Conservation (phyloP, 2,113 vertebrate species). For the Cephalopterus ornatus region DNA sequence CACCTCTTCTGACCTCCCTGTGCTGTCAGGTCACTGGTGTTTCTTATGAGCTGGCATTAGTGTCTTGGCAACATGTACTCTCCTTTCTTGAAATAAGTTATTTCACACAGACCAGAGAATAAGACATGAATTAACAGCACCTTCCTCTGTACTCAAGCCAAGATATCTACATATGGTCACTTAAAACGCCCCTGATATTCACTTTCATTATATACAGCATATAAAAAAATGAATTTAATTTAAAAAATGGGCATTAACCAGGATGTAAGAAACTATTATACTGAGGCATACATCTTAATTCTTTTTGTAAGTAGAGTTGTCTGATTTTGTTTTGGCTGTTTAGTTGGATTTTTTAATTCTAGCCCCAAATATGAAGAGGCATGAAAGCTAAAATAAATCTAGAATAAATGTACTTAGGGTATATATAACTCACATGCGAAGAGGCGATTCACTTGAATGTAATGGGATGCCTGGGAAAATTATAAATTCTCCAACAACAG, state of each 20-base stretch:
- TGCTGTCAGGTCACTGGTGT: not conserved
- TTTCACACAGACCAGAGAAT: not conserved
- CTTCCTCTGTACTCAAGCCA: not conserved
- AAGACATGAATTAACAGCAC: not conserved
- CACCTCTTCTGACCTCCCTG: not conserved
- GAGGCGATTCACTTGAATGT: not conserved
- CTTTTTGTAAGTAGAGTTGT: not conserved
- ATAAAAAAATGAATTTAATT: not conserved
- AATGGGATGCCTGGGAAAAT: not conserved
- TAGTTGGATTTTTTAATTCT: not conserved
- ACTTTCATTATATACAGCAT: not conserved
- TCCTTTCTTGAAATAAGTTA: not conserved
- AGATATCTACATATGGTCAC: not conserved
- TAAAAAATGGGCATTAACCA: not conserved
- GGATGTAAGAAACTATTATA: not conserved
- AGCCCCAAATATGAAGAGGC: not conserved
- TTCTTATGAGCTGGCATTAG: not conserved
- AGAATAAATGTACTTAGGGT: not conserved
- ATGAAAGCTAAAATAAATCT: not conserved
- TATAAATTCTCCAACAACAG: not conserved
- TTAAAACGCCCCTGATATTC: not conserved
- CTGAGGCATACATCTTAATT: not conserved
- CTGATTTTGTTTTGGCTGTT: not conserved
- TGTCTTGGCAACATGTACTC: accelerated
- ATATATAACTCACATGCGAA: not conserved